Percentiles rank a stretch among this genome's conserved stretches.
phyloP scores from a whole-genome alignment of 92 coral and sea anemone species.

The Bergia sp. region DNA sequence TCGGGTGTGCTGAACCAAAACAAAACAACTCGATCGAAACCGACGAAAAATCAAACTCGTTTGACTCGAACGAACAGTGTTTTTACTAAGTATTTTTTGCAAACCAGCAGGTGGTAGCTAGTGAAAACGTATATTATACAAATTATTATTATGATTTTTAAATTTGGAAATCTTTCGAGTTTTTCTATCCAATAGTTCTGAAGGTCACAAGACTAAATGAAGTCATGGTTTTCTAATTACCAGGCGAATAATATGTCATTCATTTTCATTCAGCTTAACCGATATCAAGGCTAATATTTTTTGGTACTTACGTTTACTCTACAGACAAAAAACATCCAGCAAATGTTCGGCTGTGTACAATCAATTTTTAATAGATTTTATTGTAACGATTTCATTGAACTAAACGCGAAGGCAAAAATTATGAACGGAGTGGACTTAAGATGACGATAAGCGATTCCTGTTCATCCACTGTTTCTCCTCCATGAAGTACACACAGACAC shows the following conservation, averaged over 20 bases:
- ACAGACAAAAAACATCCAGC: not conserved
- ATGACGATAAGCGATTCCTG: not conserved
- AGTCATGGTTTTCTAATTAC: slow-evolving; percentile 23
- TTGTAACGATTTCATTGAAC: not conserved
- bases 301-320: not conserved
- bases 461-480: not conserved
- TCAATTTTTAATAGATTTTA: slow-evolving; percentile 23
- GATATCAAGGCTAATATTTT: not conserved
- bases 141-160: slow-evolving; percentile 1
- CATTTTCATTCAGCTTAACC: slow-evolving; percentile 9
- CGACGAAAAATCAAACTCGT: not conserved
- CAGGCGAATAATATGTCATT: not conserved
- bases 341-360: not conserved
- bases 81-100: slow-evolving; percentile 11
- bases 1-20: not conserved
- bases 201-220: slow-evolving; percentile 25
- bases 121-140: not conserved
- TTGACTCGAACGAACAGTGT: not conserved
- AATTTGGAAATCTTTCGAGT: slow-evolving; percentile 17
- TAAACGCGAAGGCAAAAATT: not conserved
- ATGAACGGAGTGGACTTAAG: not conserved
- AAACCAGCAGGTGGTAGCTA: slow-evolving; percentile 23
- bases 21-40: not conserved
- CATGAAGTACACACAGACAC: not conserved
- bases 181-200: slow-evolving; percentile 9